Percentiles rank a stretch among this genome's conserved stretches.
Conservation (phyloP, 2,113 vertebrate genomes). For the Etia nguti region DNA sequence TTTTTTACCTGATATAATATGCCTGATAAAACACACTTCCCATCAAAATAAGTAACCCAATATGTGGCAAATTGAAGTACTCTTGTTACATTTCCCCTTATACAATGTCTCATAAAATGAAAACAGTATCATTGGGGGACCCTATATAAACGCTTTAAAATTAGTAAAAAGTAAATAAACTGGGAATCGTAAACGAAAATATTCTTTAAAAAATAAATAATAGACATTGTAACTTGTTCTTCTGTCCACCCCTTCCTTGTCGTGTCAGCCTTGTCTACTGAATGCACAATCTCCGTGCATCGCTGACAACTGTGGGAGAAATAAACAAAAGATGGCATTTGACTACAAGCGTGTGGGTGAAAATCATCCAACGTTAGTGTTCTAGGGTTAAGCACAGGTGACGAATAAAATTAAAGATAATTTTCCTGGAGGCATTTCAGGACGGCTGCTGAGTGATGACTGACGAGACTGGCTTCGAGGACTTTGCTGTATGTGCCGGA, state of each 20-base stretch:
- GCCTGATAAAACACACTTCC: background rate
- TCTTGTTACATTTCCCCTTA: background rate
- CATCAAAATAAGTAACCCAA: background rate
- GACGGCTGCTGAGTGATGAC: background rate
- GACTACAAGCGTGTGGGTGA: background rate
- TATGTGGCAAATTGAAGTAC: background rate
- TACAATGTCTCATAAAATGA: background rate
- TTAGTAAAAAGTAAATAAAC: background rate
- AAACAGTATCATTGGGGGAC: background rate
- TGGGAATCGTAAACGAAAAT: background rate
- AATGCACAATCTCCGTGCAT: background rate
- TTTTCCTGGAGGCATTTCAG: background rate
- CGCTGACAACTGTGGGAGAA: background rate
- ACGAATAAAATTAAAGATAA: background rate
- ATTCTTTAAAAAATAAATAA: background rate
- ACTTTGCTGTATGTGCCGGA: background rate
- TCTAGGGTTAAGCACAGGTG: background rate
- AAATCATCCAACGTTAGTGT: background rate
- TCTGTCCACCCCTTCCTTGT: background rate
- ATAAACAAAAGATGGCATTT: background rate
- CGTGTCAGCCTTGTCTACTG: background rate
- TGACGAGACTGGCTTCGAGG: background rate
- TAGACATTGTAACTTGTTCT: background rate
- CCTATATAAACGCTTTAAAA: background rate
- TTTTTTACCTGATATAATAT: background rate